phyloP scores from a whole-genome alignment of 1,140 invertebrate genomes.

The Scaptomyza hsui region DNA sequence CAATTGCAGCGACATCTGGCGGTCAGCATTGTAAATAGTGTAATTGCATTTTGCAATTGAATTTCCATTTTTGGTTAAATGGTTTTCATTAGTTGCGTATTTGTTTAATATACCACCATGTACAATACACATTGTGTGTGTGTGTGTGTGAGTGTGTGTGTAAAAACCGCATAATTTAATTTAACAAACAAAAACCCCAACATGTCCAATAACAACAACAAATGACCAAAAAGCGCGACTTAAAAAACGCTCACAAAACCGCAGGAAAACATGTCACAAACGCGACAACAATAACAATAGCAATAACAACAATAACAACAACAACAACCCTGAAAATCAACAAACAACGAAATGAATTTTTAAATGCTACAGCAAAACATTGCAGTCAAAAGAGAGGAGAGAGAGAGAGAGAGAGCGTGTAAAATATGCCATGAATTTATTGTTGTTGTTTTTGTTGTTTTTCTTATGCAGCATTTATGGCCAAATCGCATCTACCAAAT shows the following conservation, averaged over 20 bases:
- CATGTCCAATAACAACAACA: conserved; percentile 61
- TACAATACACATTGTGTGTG: conserved; percentile 17
- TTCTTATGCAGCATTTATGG: conserved; percentile 55
- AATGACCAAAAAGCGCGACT: conserved; percentile 23
- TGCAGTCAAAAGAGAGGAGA: conserved; percentile 3
- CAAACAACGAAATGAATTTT: conserved; percentile 42
- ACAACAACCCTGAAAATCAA: conserved; percentile 18
- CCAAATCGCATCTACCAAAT: conserved; percentile 77
- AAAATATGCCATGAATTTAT: conserved; percentile 70
- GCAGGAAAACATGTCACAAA: conserved; percentile 76
- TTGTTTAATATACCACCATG: conserved; percentile 23
- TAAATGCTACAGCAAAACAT: conserved; percentile 41
- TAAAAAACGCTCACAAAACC: conserved; percentile 60
- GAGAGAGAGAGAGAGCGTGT: neutral
- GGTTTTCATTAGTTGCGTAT: conserved; percentile 54
- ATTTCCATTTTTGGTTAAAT: conserved; percentile 27
- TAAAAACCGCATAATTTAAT: conserved; percentile 76
- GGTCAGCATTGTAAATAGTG: conserved; percentile 30
- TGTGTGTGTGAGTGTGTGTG: conserved; percentile 28
- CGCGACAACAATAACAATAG: conserved; percentile 38
- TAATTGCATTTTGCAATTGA: conserved; percentile 38
- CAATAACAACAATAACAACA: conserved; percentile 28
- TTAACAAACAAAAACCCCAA: conserved; percentile 75
- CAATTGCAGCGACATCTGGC: conserved; percentile 33
- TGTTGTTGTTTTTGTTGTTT: conserved; percentile 47